Conservation (phyloP, 2,888 invertebrate species). For the Liposcelis brunnea region DNA sequence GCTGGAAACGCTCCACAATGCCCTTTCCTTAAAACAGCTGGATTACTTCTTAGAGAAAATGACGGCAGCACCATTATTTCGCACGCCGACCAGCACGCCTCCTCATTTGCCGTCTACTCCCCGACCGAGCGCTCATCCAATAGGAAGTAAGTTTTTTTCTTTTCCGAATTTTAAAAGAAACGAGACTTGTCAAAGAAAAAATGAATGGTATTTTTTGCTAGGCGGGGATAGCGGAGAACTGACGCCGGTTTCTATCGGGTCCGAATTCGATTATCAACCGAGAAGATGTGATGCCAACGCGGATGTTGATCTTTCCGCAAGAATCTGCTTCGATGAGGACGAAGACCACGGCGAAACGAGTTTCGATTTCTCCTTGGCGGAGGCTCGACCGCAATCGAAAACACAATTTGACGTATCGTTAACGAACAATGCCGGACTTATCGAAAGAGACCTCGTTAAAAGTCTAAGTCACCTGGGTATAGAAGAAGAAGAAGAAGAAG, state of each 20-base stretch:
- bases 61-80: slow-evolving; percentile 53
- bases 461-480: slow-evolving; percentile 20
- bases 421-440: too few species aligned
- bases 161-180: too few species aligned
- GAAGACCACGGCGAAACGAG: slow-evolving; percentile 24
- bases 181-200: background rate
- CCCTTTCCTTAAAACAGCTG: slow-evolving; percentile 77
- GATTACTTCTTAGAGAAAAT: slow-evolving; percentile 79
- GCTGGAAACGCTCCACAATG: slow-evolving; percentile 94
- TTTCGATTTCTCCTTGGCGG: slow-evolving; percentile 27
- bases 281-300: background rate
- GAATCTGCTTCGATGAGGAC: slow-evolving; percentile 23
- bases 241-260: slow-evolving; percentile 48
- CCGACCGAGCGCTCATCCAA: background rate
- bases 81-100: slow-evolving; percentile 49
- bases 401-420: too few species aligned
- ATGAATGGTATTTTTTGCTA: slow-evolving; percentile 14
- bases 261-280: slow-evolving; percentile 33
- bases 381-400: slow-evolving; percentile 13
- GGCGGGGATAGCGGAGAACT: slow-evolving; percentile 36
- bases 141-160: background rate
- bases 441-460: slow-evolving; percentile 1
- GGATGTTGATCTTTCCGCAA: slow-evolving; percentile 24
- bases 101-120: slow-evolving; percentile 25
- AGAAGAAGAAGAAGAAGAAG: slow-evolving; percentile 25